These are phyloP conservation scores for Amphilophus citrinellus DNA, from an alignment of 2,113 vertebrate genomes.

Conservation along the genomic window DNA sequence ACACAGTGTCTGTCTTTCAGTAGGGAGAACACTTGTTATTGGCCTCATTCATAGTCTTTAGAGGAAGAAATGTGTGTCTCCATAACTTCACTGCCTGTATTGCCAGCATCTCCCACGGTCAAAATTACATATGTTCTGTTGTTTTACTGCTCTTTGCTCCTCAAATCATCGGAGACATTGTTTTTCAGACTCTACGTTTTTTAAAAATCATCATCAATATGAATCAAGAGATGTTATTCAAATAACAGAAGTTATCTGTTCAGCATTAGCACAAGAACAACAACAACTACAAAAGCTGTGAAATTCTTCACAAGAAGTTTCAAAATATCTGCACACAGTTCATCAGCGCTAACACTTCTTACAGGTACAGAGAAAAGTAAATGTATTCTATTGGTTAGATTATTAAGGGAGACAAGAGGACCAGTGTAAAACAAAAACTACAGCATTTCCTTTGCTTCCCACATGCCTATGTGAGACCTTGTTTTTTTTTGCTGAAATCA, in stretches of 20 bases:
- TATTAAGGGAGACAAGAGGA: neutral
- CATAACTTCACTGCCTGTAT: neutral
- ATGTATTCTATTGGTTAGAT: neutral
- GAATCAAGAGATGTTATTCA: neutral
- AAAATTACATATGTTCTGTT: neutral
- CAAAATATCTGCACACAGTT: neutral
- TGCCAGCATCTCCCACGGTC: neutral
- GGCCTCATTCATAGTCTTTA: too few relatives aligned
- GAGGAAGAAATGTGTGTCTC: neutral
- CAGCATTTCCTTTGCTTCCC: neutral
- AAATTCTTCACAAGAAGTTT: neutral
- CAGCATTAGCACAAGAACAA: neutral
- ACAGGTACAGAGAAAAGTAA: neutral
- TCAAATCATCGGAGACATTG: neutral
- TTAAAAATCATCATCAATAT: too few relatives aligned
- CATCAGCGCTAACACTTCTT: neutral
- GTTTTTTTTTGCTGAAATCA: neutral
- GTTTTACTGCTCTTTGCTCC: neutral
- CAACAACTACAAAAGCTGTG: neutral
- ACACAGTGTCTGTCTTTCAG: too few relatives aligned
- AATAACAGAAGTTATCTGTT: neutral
- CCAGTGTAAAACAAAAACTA: neutral
- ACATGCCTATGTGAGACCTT: neutral
- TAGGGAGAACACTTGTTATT: too few relatives aligned
- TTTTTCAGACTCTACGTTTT: too few relatives aligned